Conservation (phyloP, 2,888 invertebrate genomes). For the Heliconius erato region DNA sequence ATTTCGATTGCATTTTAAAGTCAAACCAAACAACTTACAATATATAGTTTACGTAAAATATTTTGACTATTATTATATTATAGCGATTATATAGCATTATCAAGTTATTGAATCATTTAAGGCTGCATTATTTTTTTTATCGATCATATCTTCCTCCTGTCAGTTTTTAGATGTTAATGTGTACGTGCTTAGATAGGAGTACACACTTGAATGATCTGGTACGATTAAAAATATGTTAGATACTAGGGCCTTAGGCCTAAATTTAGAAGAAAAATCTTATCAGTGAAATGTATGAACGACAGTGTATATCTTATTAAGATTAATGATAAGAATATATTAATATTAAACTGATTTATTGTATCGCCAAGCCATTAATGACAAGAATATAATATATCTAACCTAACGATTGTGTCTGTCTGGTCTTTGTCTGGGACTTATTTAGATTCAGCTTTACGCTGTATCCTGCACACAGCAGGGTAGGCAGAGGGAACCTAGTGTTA, state of each 20-base stretch:
- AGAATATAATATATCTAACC: not conserved
- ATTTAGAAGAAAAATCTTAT: not conserved
- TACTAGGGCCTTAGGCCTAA: not conserved
- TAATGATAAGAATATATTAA: not conserved
- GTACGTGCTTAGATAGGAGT: not conserved
- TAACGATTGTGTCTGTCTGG: not conserved
- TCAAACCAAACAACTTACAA: not conserved
- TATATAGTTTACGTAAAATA: not conserved
- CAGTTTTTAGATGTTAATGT: not conserved
- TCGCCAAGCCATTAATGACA: not conserved
- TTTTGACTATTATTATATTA: not conserved
- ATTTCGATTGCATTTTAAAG: no score
- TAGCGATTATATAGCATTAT: not conserved
- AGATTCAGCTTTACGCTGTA: not conserved
- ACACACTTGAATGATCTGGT: not conserved
- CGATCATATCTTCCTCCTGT: not conserved
- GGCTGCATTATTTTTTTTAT: constrained; percentile 5
- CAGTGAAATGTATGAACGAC: not conserved
- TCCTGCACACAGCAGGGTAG: no score
- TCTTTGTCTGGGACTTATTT: not conserved
- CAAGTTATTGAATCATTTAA: not conserved
- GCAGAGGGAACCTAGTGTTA: no score
- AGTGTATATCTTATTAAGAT: not conserved
- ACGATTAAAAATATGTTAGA: not conserved
- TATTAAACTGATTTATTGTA: not conserved